Evolutionary conservation across 2,888 invertebrate species (phyloP).

Genomic region (Dynastes hyllus): DNA sequence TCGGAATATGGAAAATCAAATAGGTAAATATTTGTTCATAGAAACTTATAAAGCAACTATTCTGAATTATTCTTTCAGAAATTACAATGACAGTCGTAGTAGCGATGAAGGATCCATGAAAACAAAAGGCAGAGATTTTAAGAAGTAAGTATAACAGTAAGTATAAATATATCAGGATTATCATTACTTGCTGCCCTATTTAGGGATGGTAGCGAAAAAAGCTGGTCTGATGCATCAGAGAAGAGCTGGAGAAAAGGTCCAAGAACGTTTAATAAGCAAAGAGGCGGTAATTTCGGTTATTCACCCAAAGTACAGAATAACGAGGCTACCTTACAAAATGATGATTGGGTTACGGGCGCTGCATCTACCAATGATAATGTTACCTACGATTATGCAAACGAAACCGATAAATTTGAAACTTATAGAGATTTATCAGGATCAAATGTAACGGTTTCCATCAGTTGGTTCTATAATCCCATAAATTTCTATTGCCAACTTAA

Average conservation of each 20-base stretch:
- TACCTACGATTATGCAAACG: constrained; percentile 61
- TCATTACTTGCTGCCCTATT: background rate
- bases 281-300: constrained; percentile 29
- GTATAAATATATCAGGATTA: background rate
- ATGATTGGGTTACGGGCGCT: constrained; percentile 24
- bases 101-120: constrained; percentile 30
- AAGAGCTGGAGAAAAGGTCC: constrained; percentile 59
- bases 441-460: constrained; percentile 77
- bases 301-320: constrained; percentile 21
- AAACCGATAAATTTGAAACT: constrained; percentile 58
- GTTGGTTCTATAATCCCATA: constrained; percentile 85
- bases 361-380: background rate
- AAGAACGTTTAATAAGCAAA: constrained; percentile 52
- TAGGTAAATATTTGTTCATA: constrained; percentile 16
- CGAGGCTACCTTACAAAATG: background rate
- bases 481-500: constrained; percentile 76
- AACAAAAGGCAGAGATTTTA: constrained; percentile 30
- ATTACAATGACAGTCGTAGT: constrained; percentile 27
- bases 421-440: constrained; percentile 69
- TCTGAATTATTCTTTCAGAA: constrained; percentile 26
- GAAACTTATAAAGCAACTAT: too few species aligned
- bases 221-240: constrained; percentile 65
- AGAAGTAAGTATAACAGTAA: constrained; percentile 19
- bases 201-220: constrained; percentile 59
- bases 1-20: constrained; percentile 19